Evolutionary conservation across 2,888 invertebrate species (phyloP), one percentile per base, ranked within the genome.

Genomic region (Listrodromus nycthemerus): DNA sequence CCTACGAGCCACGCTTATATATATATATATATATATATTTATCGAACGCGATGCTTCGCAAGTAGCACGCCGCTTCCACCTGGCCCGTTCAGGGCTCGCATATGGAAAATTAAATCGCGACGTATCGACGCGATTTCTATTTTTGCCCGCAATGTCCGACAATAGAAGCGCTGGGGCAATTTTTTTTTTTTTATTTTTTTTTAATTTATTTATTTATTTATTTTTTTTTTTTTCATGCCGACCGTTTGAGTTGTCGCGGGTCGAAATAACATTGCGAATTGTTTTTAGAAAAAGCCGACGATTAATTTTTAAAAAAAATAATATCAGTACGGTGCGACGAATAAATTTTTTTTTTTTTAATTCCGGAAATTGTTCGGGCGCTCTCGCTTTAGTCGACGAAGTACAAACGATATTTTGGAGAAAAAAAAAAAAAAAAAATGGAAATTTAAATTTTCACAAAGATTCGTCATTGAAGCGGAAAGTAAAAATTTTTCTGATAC

Each of bases 221-320:
- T 33, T 33, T 33, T 33, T 33, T 41, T 41, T 41, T 5, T 13
- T 13, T 41, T 41, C 41, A 41, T 41, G 41, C 41, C 41, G 41
- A 41, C 1, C 41, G 13, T 5, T 2, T 10, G 13, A 2, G 41
- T 13, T 41, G 13, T 13, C 1, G 10, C 41, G 3, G 41, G 13
- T 41, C 13, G 21, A 69, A 50, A 50, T 30, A 69, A 10, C 55
- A 52, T 30, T 33, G 37, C 30, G 13, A 41, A 63, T 50, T 80
- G 63, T 75, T 76, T 19, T 50, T 7, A 3, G 50, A 58, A 6
- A 45, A 21, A 24, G 58, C 24, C 27, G 37, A 37, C 16, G 67
- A 50, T 58, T 73, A 37, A 55, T 30, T 80, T 67, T 80, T 80
- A 69, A 66, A 67, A 80, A 67, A 69, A 24, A 80, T 67, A 80